Evolutionary conservation across 2,888 invertebrate genomes (phyloP), one percentile per base, ranked within the genome.

Genomic region (Allygus modestus): DNA sequence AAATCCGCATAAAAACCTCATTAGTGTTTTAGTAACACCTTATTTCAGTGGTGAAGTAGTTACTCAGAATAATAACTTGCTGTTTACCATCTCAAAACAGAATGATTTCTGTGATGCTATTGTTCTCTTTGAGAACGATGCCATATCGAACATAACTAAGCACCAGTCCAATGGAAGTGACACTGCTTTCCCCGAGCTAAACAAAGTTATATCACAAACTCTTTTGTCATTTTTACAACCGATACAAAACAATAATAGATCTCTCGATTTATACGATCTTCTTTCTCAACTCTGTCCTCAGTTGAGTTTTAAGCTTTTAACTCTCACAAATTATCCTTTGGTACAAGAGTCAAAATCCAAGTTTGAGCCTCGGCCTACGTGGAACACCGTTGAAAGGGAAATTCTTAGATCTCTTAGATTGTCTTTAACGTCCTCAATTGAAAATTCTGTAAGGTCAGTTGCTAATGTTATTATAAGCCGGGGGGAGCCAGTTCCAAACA

Each of bases 61-160:
- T 15, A 91, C 91, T 0, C 92, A 93, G 87, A 91, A 91, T 88
- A 92, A 92, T 87, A 93, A 93, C 86, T 91, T 91, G 20, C 82
- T 92, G 41, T 88, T 92, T 85, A 91, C 91, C 23, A 86, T 92
- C 23, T 88, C 91, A 0, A 91, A 91, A 87, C 89, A 92, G 11
- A 90, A 90, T 82, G 90, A 91, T 81, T 86, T 89, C 4, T 89
- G 89, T 12, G 92, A 92, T 87, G 87, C 90, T 23, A 89, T 89
- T 23, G 87, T 92, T 79, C 82, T 92, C 23, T 90, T 92, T 87
- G 91, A 92, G 87, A 93, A 92, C 87, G 92, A 92, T 87, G 89
- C 90, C 84, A 88, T 92, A 58, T 90, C 91, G 83, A 88, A 89
- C 83, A 90, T 90, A 83, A 91, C 91, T 84, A 89, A 88, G n/a